Evolutionary conservation across 1,140 invertebrate species (phyloP).

Genomic region (Polyergus mexicanus): DNA sequence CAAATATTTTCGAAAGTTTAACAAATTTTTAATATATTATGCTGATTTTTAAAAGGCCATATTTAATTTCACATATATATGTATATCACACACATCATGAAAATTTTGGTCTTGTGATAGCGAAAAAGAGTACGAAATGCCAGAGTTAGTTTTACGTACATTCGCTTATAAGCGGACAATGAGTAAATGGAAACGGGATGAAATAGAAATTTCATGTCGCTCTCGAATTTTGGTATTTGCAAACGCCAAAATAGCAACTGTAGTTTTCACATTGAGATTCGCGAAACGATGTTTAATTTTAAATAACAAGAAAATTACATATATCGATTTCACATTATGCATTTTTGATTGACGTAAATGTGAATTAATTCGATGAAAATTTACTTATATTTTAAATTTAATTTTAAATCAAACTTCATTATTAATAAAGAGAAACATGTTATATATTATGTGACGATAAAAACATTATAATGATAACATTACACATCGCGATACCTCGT

Average conservation of each 20-base stretch:
- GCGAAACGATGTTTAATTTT: neutral
- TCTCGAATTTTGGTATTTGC: neutral
- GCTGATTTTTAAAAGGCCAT: too few relatives aligned
- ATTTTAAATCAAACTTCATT: slow-evolving; percentile 22
- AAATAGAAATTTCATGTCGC: slow-evolving; percentile 30
- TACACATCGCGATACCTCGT: neutral
- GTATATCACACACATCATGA: neutral
- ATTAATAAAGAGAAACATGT: slow-evolving; percentile 1
- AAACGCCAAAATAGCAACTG: neutral
- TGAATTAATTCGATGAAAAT: neutral
- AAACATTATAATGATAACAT: slow-evolving; percentile 13
- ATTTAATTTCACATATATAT: too few relatives aligned
- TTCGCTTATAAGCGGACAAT: slow-evolving; percentile 7
- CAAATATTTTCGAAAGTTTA: neutral
- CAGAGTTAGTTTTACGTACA: neutral
- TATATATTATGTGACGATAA: neutral
- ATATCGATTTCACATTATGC: slow-evolving; percentile 5
- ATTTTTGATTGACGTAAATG: neutral
- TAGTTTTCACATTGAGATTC: too few relatives aligned
- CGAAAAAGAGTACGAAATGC: slow-evolving; percentile 4
- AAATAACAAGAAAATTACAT: slow-evolving; percentile 1
- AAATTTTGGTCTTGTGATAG: slow-evolving; percentile 13
- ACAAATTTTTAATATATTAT: too few relatives aligned
- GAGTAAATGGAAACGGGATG: neutral
- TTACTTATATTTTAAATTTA: neutral